Base-by-base conservation (phyloP, 1,140 invertebrate genomes). In the Nasonia giraulti region DNA sequence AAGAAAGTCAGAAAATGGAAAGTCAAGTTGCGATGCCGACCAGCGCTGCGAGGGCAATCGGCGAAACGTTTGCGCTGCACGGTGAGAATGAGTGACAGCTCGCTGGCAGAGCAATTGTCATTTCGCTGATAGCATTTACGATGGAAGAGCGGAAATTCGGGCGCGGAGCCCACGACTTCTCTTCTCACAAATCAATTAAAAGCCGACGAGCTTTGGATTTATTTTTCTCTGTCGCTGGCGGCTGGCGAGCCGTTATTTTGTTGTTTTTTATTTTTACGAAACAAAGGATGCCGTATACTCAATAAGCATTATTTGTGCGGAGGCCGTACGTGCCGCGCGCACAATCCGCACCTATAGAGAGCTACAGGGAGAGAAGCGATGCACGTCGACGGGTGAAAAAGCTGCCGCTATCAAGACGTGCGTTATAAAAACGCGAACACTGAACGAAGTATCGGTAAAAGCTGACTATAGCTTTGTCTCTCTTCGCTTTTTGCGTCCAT, bases 401-500 rank as follows among this genome's bases (percentile, higher is more conserved):
- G 14, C 5, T 62, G 1, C n/a, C 20, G 7, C 55, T 62, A 62
- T n/a, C 17, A 62, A 75, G 27, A n/a, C 14, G 31, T 37, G 17
- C 37, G 73, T 62, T 62, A 62, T 7, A 75, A 75, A 44, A 75
- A 44, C 7, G 37, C 40, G 40, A 75, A 44, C 20, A 44, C 4
- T n/a, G 37, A n/a, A 40, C 1, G 44, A 75, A 75, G 10, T 62
- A 78, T 78, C 44, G 47, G 12, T n/a, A 62, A 78, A 78, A 78
- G 10, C 50, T 78, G 55, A n/a, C 17, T 6, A 62, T n/a, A 62
- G 14, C 17, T 62, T n/a, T n/a, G 2, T 62, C 17, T 62, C 17
- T 2, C 17, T 62, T 62, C 2, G 2, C 2, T 62, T 62, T 62
- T 17, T 62, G 20, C 55, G 17, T 62, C 17, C 50, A 4, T 55